Base-by-base conservation (phyloP, 64 coral and sea anemone species). In the Dendronephthya gigantea region DNA sequence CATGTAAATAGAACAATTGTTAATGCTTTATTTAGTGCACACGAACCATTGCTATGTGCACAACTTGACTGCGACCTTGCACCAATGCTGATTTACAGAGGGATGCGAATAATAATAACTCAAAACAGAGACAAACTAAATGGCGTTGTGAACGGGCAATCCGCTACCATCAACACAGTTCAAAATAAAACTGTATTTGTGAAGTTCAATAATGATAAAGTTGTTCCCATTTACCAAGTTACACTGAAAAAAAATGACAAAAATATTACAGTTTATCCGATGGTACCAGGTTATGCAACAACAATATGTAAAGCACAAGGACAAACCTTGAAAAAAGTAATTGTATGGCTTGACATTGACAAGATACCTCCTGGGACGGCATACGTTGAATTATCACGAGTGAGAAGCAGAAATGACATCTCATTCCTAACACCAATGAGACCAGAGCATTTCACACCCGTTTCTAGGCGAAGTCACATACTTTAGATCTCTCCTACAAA, bases 301-400 rank as follows among this genome's bases (percentile, higher is more conserved):
- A 84, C 82, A 48, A 83, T 83, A 4, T 83, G 82, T 9, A 83
- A 83, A 49, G 28, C 82, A 1, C 82, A 83, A 83, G 82, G 82
- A 25, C 82, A 83, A 45, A 83, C 82, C 1, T 25, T 83, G 39
- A 39, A 38, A 14, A 84, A 84, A 17, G 23, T 84, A 2, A 45
- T 84, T 17, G 34, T 84, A 50, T 84, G 82, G 82, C 49, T 84
- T 45, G 82, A 84, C 43, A 82, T 82, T 37, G 33, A 40, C 49
- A 47, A 47, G 1, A 22, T 84, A 14, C 82, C 82, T 17, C 37
- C 37, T 0, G 45, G 82, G 32, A 27, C 41, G 23, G 82, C 82
- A 13, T 84, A 84, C 22, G 82, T 84, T 84, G 82, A 38, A 48
- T 17, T 84, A 10, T 84, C 82, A 1, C 45, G 82, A 45, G 82